Base-by-base conservation (phyloP, 2,113 vertebrate species). In the Podarcis raffonei region DNA sequence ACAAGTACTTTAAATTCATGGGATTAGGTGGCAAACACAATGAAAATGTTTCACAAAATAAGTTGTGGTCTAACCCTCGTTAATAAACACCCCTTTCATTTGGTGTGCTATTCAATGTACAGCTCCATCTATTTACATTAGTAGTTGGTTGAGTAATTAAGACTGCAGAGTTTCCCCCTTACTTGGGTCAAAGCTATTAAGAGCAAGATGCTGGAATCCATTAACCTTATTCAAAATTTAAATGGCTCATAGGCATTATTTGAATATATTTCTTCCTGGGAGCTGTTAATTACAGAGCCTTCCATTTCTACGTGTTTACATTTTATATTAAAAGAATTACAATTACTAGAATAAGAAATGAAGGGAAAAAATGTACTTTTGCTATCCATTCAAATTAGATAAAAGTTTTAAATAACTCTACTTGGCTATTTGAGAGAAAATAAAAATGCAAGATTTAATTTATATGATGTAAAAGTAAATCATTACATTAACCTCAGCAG, bases 121-220 rank as follows among this genome's bases (percentile, higher is more conserved):
- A 88, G 42, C 16, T 30, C 30, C 59, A 87, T 92, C 90, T 93
- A 62, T 79, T 89, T 91, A 72, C 37, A 87, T 27, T 82, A 93
- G 88, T 78, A 89, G 87, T 91, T 81, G 76, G 89, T 89, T 89
- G 83, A 90, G 35, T 35, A 94, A 93, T 89, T 89, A 91, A 92
- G 69, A 89, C 2, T 76, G 22, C n/a, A 90, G 23, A 84, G 65
- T 79, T 85, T 81, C 89, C 15, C 65, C 42, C 39, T 62, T 71
- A 84, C 84, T 66, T 81, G n/a, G 85, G 62, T 86, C 87, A 91
- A 6, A 87, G 37, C 81, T 88, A 92, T 81, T 89, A 83, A 48
- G 15, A 5, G n/a, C 18, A 93, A 89, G 81, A 81, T 88, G 65
- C n/a, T 75, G 23, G 2, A 87, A 85, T 86, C 92, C 72, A 77